Base-by-base conservation (phyloP, 2,888 invertebrate species). In the Parascotia fuliginaria region DNA sequence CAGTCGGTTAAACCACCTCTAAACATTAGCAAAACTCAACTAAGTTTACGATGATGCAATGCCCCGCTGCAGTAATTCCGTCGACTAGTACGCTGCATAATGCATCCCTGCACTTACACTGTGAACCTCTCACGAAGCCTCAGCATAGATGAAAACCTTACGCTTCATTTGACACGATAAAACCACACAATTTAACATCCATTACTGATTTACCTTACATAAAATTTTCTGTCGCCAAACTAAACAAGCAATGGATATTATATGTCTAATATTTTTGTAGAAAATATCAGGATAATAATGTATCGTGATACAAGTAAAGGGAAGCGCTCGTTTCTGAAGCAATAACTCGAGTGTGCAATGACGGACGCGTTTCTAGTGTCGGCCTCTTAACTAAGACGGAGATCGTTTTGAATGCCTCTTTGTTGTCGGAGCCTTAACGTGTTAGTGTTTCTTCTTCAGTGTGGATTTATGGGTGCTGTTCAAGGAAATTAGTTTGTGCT, bases 311-410 rank as follows among this genome's bases (percentile, higher is more conserved):
- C n/a, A 32, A 60, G 75, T 61, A 42, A 61, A 71, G 70, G 76
- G 79, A 77, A 75, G 76, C 73, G 77, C 77, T 81, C 81, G 81
- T 83, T 84, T 75, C 78, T 72, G 83, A 81, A 84, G 85, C 79
- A 80, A 81, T 83, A 84, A 81, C 85, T 84, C 73, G 78, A 88
- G 86, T 83, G 83, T 80, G 80, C 85, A 84, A 83, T 85, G 89
- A 87, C 83, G 85, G 81, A 83, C 83, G 85, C 83, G 79, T 75
- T 82, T 81, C 75, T 70, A 86, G 87, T 81, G 83, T 77, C 81
- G 70, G 74, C 81, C 81, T 74, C 84, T 84, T 81, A 78, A 83
- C 80, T 84, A 81, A 81, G 81, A 85, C 82, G 80, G 77, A 81
- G 81, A 85, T 85, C 81, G 77, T 77, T 84, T 80, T 81, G 83